phyloP scores from a whole-genome alignment of 2,797 vertebrate species.

The Ctenochaetus hawaiiensis region DNA sequence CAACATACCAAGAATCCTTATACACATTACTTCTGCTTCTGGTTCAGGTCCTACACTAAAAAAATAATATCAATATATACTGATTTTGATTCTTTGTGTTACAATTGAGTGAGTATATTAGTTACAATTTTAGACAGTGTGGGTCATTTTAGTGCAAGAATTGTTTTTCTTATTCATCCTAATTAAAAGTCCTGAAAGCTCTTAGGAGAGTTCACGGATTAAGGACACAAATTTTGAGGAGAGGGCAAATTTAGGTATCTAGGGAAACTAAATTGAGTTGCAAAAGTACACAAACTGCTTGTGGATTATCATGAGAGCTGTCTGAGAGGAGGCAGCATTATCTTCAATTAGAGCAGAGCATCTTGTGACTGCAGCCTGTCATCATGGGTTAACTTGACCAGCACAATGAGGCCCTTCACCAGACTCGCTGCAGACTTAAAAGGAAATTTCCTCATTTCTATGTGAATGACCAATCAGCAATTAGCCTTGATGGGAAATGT shows the following conservation, averaged over 20 bases:
- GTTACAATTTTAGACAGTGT: neutral
- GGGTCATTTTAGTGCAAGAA: neutral
- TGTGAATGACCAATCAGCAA: no score
- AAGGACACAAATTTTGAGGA: slow-evolving; percentile 24
- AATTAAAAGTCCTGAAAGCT: neutral
- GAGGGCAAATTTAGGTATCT: slow-evolving; percentile 6
- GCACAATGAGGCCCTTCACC: slow-evolving; percentile 72
- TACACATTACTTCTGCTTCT: neutral
- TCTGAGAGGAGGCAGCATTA: slow-evolving; percentile 45
- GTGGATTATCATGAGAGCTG: slow-evolving; percentile 56
- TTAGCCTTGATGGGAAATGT: no score
- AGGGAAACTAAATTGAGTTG: slow-evolving; percentile 23
- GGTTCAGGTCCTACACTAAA: neutral
- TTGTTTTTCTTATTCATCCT: neutral
- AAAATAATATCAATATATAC: neutral
- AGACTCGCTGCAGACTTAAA: slow-evolving; percentile 27
- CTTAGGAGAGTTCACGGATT: slow-evolving; percentile 20
- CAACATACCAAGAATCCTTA: neutral
- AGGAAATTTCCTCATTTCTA: neutral
- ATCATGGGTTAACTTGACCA: slow-evolving; percentile 58
- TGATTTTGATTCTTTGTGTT: neutral
- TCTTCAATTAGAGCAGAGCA: slow-evolving; percentile 52
- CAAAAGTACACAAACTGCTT: slow-evolving; percentile 52
- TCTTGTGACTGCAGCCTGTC: slow-evolving; percentile 74
- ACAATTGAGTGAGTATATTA: neutral